Base-by-base conservation (phyloP, 1,140 invertebrate species). In the Ruditapes philippinarum region DNA sequence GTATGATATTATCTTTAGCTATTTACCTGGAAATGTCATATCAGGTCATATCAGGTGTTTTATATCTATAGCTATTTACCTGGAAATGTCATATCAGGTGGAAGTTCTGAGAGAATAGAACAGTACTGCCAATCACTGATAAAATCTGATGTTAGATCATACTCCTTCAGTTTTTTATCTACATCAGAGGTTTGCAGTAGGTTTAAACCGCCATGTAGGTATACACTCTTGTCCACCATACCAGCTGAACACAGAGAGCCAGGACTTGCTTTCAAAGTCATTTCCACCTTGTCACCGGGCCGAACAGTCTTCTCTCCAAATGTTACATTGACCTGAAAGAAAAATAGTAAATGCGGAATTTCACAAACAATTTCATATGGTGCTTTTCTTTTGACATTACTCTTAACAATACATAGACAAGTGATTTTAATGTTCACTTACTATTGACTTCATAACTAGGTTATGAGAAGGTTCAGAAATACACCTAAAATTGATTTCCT, bases 161-260 rank as follows among this genome's bases (percentile, higher is more conserved):
- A 83, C 19, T 28, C 31, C 36, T 62, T 73, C 38, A 89, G 31
- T 17, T n/a, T 49, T 17, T 76, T 22, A 19, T 45, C 38, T 22
- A 89, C n/a, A n/a, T 81, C 25, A 0, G 42, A 36, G 90, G 33
- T 90, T 88, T 49, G 91, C 78, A n/a, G 90, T 73, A 95, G 91
- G 33, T 94, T 93, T 38, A 94, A 85, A 25, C 94, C 94, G 4
- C 94, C 94, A 51, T 97, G 92, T 80, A 97, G 96, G 62, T 95
- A 95, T 0, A 96, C 96, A 36, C 97, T 96, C 88, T 96, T 96
- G 93, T 97, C 97, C 0, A 97, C 96, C 0, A 96, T 96, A 3
- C 96, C 96, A 25, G 97, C 90, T 22, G 96, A 96, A 91, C 97
- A 97, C 0, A 97, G 90, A 0, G 97, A 97, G 51, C 95, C 95